Conservation (phyloP, 64 coral and sea anemone species). For the Stichodactyla helianthus region DNA sequence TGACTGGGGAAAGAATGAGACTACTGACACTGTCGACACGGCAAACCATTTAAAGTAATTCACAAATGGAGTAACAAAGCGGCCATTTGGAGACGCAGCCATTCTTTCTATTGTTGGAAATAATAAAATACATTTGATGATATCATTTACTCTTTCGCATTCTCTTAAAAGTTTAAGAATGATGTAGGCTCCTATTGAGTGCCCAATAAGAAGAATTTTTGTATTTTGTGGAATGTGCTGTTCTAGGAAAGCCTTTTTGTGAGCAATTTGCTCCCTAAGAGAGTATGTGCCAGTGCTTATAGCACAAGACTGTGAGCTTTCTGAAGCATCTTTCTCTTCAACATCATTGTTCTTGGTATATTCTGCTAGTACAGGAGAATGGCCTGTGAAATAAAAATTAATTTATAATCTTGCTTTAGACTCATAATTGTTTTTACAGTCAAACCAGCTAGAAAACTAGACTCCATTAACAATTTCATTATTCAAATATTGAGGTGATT, state of each 20-base stretch:
- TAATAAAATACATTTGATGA: conserved; percentile 75
- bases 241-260: conserved; percentile 66
- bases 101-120: conserved; percentile 98
- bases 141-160: conserved; percentile 18
- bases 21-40: conserved; percentile 26
- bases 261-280: conserved; percentile 52
- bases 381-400: conserved; percentile 30
- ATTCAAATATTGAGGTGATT: too few species aligned
- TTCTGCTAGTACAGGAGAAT: conserved; percentile 35
- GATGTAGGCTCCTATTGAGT: conserved; percentile 75
- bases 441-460: too few species aligned
- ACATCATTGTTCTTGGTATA: conserved; percentile 15
- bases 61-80: conserved; percentile 60
- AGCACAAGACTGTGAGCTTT: not conserved
- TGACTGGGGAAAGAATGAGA: conserved; percentile 51
- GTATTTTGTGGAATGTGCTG: conserved; percentile 28
- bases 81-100: conserved; percentile 79
- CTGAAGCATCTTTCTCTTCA: not conserved
- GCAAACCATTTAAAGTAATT: conserved; percentile 83
- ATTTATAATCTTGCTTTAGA: too few species aligned
- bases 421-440: too few species aligned
- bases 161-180: conserved; percentile 56
- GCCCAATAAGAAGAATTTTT: conserved; percentile 67
- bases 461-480: too few species aligned
- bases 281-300: conserved; percentile 8